phyloP scores from a whole-genome alignment of 2,888 invertebrate species.

The Scaptodrosophila latifasciaeformis region DNA sequence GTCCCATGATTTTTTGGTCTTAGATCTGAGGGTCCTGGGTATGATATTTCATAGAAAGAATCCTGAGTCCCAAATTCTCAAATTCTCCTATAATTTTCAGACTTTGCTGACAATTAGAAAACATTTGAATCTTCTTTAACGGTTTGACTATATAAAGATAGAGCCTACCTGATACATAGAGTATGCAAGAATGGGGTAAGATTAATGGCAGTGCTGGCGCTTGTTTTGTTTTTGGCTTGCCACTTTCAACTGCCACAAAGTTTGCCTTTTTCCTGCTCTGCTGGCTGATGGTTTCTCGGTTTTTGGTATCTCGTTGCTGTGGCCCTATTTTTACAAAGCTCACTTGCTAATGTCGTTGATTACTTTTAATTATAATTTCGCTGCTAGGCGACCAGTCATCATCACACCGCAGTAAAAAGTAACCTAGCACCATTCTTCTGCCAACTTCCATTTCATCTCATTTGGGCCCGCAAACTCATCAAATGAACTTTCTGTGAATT shows the following conservation, averaged over 20 bases:
- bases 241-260: background rate
- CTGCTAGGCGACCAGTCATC: conserved; percentile 41
- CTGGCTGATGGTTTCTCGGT: no score
- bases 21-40: no score
- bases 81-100: no score
- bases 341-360: conserved; percentile 61
- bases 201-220: background rate
- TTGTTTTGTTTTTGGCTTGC: background rate
- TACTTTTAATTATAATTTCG: conserved; percentile 64
- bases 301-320: no score
- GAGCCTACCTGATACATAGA: no score
- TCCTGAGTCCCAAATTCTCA: no score
- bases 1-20: no score
- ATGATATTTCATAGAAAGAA: no score
- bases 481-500: conserved; percentile 43
- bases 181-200: background rate
- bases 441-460: rapidly evolving
- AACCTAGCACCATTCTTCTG: background rate
- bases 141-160: no score
- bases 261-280: background rate
- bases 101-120: no score
- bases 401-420: conserved; percentile 31
- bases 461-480: no score
- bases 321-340: conserved; percentile 38
- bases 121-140: no score